Percentiles rank a stretch among this genome's conserved stretches.
phyloP scores from a whole-genome alignment of 2,888 invertebrate species.

The Limnephilus marmoratus region DNA sequence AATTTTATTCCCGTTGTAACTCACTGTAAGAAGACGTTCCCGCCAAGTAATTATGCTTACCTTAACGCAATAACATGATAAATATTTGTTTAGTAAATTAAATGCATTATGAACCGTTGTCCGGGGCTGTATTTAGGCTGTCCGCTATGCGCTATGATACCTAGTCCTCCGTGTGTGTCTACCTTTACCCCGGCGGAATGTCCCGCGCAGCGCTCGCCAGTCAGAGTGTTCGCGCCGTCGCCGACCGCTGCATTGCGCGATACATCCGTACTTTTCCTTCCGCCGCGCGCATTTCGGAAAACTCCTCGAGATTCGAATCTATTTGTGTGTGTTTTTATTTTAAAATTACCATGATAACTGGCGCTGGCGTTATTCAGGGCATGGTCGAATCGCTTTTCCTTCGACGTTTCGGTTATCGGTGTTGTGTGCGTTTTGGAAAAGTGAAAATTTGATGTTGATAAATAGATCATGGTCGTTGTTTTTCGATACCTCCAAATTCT shows the following conservation, averaged over 20 bases:
- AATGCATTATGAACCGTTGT: neutral
- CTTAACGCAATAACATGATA: neutral
- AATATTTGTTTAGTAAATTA: neutral
- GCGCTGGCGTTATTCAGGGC: neutral
- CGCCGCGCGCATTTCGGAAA: constrained; percentile 48
- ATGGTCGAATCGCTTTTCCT: neutral
- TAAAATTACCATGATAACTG: neutral
- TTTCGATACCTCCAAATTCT: neutral
- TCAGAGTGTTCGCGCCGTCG: constrained; percentile 49
- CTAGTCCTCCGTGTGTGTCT: constrained; percentile 14
- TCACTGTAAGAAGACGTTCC: no score
- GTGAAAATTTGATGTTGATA: constrained; percentile 28
- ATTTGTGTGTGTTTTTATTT: constrained; percentile 5
- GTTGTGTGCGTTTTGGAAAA: constrained; percentile 30
- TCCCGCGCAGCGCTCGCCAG: constrained; percentile 28
- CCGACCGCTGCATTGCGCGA: constrained; percentile 55
- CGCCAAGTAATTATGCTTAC: neutral
- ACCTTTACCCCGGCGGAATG: constrained; percentile 15
- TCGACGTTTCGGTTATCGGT: neutral
- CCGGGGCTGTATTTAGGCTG: neutral
- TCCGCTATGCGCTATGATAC: neutral
- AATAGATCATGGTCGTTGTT: constrained; percentile 3
- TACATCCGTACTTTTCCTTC: constrained; percentile 55
- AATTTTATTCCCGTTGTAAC: neutral
- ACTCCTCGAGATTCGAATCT: constrained; percentile 41